These are phyloP conservation scores for Neomorphus geoffroyi DNA, from an alignment of 2,797 vertebrate species.

Conservation along the genomic window DNA sequence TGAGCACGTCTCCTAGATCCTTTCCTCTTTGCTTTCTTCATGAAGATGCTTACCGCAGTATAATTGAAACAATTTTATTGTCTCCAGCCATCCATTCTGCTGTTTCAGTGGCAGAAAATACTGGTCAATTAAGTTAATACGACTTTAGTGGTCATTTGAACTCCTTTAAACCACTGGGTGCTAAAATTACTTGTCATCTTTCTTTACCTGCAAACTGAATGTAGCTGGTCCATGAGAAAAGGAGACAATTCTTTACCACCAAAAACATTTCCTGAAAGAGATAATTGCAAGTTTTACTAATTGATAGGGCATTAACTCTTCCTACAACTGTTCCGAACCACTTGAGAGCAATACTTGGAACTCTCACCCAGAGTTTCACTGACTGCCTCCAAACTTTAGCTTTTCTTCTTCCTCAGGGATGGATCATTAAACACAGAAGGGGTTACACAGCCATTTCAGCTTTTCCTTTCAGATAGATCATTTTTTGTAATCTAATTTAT, in stretches of 20 bases:
- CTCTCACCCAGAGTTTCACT: background rate
- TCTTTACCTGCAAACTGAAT: conserved; percentile 71
- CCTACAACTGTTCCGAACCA: background rate
- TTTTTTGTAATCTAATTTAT: background rate
- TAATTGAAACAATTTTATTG: conserved; percentile 88
- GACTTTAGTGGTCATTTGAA: conserved; percentile 82
- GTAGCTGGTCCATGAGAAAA: conserved; percentile 25
- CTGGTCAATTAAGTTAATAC: conserved; percentile 84
- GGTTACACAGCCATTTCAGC: background rate
- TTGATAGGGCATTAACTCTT: conserved; percentile 37
- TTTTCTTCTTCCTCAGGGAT: background rate
- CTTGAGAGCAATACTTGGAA: background rate
- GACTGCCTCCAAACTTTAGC: background rate
- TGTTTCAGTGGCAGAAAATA: conserved; percentile 80
- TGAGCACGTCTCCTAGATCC: conserved; percentile 10
- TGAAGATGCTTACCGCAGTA: conserved; percentile 77
- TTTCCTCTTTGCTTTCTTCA: conserved; percentile 68
- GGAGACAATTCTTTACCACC: conserved; percentile 26
- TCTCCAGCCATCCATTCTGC: conserved; percentile 78
- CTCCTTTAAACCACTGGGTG: conserved; percentile 78
- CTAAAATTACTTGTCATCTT: conserved; percentile 79
- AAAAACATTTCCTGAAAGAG: conserved; percentile 58
- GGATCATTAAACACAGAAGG: background rate
- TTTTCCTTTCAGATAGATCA: background rate
- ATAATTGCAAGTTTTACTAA: conserved; percentile 65